phyloP scores from a whole-genome alignment of 2,888 invertebrate species.

The Polia nebulosa region DNA sequence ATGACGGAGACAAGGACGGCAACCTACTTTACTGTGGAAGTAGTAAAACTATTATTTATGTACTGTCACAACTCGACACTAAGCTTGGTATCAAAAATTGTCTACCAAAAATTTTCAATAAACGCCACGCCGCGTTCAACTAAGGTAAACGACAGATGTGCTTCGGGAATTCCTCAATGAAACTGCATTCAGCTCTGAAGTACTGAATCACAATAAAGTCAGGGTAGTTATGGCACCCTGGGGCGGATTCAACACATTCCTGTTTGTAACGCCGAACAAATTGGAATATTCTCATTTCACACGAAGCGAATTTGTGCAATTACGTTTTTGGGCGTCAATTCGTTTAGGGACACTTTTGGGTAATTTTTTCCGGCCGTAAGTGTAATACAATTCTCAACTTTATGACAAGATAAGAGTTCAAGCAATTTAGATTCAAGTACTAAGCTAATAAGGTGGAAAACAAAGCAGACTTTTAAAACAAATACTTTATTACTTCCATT shows the following conservation, averaged over 20 bases:
- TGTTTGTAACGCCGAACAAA: slow-evolving; percentile 62
- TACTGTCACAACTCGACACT: background rate
- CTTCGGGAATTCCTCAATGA: slow-evolving; percentile 56
- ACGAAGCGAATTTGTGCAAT: slow-evolving; percentile 53
- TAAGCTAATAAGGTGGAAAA: slow-evolving; percentile 6
- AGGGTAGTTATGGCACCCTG: slow-evolving; percentile 58
- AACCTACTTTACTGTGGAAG: background rate
- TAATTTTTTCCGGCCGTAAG: background rate
- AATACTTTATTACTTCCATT: slow-evolving; percentile 24
- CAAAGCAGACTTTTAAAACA: slow-evolving; percentile 13
- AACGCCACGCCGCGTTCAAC: slow-evolving; percentile 18
- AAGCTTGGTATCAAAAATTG: slow-evolving; percentile 12
- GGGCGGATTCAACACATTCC: slow-evolving; percentile 60
- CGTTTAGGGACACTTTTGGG: slow-evolving; percentile 17
- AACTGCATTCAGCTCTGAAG: slow-evolving; percentile 49
- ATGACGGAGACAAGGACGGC: background rate
- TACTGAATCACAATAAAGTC: slow-evolving; percentile 68
- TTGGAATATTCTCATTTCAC: slow-evolving; percentile 62
- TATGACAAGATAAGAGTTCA: background rate
- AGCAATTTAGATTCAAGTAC: background rate
- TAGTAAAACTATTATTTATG: background rate
- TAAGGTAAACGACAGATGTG: slow-evolving; percentile 41
- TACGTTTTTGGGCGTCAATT: slow-evolving; percentile 46
- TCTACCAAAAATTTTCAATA: slow-evolving; percentile 49
- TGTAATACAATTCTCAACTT: slow-evolving; percentile 32